These are phyloP conservation scores for Gymnoscelis rufifasciata DNA, from an alignment of 2,888 invertebrate genomes.

Conservation along the genomic window DNA sequence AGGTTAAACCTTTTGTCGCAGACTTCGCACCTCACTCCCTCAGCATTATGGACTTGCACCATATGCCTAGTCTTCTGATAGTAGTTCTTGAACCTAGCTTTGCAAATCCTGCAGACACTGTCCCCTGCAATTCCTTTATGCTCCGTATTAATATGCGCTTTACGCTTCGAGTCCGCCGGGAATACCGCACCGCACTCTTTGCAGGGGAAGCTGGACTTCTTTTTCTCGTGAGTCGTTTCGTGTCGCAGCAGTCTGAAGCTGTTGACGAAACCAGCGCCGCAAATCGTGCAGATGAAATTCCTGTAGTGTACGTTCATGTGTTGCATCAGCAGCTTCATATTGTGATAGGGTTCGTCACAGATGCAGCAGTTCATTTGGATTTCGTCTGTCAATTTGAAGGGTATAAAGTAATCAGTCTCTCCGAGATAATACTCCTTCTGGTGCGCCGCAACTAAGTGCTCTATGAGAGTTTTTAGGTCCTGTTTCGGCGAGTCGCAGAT, in stretches of 20 bases:
- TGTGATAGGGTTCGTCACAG: conserved; percentile 60
- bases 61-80: conserved; percentile 70
- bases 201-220: conserved; percentile 62
- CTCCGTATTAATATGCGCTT: conserved; percentile 63
- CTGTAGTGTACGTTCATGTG: conserved; percentile 70
- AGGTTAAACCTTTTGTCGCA: conserved; percentile 70
- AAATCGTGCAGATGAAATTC: conserved; percentile 67
- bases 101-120: conserved; percentile 69
- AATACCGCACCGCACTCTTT: conserved; percentile 60
- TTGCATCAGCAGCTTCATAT: conserved; percentile 67
- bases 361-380: conserved; percentile 62
- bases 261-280: conserved; percentile 68
- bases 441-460: conserved; percentile 58
- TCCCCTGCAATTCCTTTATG: conserved; percentile 69
- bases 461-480: conserved; percentile 44
- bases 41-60: conserved; percentile 66
- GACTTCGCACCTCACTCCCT: conserved; percentile 63
- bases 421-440: conserved; percentile 60
- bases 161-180: conserved; percentile 62
- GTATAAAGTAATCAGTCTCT: conserved; percentile 63
- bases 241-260: conserved; percentile 61
- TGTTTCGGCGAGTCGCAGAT: conserved; percentile 55
- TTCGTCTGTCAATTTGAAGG: conserved; percentile 55
- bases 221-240: conserved; percentile 62
- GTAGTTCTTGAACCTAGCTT: conserved; percentile 67